These are phyloP conservation scores for Sardinella longiceps DNA, from an alignment of 2,797 vertebrate genomes.

Conservation along the genomic window DNA sequence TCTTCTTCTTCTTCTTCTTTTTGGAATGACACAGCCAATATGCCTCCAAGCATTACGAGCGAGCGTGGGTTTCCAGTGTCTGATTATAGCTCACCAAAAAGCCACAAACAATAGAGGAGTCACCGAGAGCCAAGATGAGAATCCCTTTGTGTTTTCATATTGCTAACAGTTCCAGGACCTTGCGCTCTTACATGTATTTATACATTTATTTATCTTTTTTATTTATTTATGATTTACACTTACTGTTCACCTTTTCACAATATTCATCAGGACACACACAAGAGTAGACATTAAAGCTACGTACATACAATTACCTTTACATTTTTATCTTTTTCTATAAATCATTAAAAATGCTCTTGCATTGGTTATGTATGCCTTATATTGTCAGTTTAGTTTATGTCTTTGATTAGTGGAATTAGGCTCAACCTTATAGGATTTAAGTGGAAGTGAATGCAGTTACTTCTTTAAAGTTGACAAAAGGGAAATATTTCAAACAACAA, in stretches of 20 bases:
- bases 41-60: conserved; percentile 67
- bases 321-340: neutral
- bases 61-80: conserved; percentile 35
- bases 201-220: neutral
- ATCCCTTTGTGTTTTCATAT: conserved; percentile 61
- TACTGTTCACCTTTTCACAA: neutral
- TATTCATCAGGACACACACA: neutral
- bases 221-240: conserved; percentile 4
- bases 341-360: neutral
- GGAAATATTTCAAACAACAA: conserved; percentile 7
- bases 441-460: neutral
- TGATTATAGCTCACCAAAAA: conserved; percentile 77
- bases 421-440: neutral
- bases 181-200: neutral
- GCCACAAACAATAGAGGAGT: conserved; percentile 76
- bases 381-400: neutral
- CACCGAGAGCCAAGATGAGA: conserved; percentile 62
- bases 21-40: conserved; percentile 61
- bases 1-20: too few relatives aligned
- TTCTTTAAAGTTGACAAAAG: neutral
- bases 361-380: neutral
- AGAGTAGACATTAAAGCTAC: neutral
- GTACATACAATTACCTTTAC: neutral
- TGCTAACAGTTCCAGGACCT: conserved; percentile 63
- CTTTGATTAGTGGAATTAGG: neutral